phyloP scores from a whole-genome alignment of 2,888 invertebrate genomes.

The Neoscelio sp. region DNA sequence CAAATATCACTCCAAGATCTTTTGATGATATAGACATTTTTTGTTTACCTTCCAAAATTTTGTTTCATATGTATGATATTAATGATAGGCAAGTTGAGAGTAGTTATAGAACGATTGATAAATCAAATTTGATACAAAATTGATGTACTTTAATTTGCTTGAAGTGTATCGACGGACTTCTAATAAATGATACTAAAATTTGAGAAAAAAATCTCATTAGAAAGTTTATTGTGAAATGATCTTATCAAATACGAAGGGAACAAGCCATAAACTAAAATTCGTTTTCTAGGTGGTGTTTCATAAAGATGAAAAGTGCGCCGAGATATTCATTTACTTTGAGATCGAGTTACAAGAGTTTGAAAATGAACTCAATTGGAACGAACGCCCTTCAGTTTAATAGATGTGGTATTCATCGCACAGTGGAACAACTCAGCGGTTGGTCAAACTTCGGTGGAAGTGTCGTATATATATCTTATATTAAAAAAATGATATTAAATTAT shows the following conservation, averaged over 20 bases:
- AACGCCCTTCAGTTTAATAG: slow-evolving; percentile 42
- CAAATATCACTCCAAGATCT: too few relatives aligned
- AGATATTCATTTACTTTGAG: slow-evolving; percentile 59
- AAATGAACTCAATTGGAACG: slow-evolving; percentile 53
- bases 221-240: slow-evolving; percentile 4
- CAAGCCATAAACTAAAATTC: slow-evolving; percentile 48
- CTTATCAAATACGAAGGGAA: slow-evolving; percentile 23
- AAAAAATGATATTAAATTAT: background rate
- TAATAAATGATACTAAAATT: too few relatives aligned
- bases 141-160: too few relatives aligned
- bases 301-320: slow-evolving; percentile 57
- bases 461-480: too few relatives aligned
- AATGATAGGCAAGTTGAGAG: too few relatives aligned
- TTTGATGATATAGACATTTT: too few relatives aligned
- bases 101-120: too few relatives aligned
- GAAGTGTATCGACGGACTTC: too few relatives aligned
- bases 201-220: slow-evolving; percentile 29
- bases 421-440: slow-evolving; percentile 48
- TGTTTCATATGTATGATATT: too few relatives aligned
- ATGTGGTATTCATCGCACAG: slow-evolving; percentile 45
- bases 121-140: too few relatives aligned
- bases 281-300: slow-evolving; percentile 51
- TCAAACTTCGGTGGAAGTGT: slow-evolving; percentile 33
- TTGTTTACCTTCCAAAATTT: too few relatives aligned
- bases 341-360: slow-evolving; percentile 62